Conservation (phyloP, 2,113 vertebrate species). For the Cavia aperea region DNA sequence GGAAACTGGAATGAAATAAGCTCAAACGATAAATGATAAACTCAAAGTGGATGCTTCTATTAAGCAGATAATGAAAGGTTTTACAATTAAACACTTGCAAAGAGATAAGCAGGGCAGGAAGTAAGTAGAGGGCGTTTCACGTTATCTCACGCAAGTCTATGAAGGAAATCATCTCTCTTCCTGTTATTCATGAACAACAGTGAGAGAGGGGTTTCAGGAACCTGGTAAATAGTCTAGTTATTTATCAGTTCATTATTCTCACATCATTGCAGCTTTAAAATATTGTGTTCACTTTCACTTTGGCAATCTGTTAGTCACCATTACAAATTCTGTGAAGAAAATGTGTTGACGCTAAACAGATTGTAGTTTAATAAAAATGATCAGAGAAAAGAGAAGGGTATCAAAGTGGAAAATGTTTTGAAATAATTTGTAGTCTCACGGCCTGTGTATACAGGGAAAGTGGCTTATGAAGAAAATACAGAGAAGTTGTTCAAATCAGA, state of each 20-base stretch:
- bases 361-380: neutral
- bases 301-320: neutral
- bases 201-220: neutral
- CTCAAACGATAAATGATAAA: conserved; percentile 42
- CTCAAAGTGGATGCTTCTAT: conserved; percentile 7
- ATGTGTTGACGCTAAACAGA: neutral
- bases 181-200: conserved; percentile 11
- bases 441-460: neutral
- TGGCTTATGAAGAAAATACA: neutral
- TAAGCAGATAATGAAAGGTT: conserved; percentile 44
- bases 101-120: conserved; percentile 36
- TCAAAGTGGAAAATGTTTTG: neutral
- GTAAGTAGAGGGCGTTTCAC: conserved; percentile 33
- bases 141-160: conserved; percentile 31
- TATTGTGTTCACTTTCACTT: neutral
- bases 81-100: conserved; percentile 44
- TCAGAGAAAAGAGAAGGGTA: neutral
- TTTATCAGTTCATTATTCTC: neutral
- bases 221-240: neutral
- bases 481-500: neutral
- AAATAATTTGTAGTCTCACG: conserved; percentile 1
- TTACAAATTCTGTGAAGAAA: conserved; percentile 8
- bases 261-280: neutral
- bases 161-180: conserved; percentile 45
- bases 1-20: conserved; percentile 37